Evolutionary conservation across 2,797 vertebrate genomes (phyloP), one percentile per base, ranked within the genome.

Genomic region (Muscicapa comitata): DNA sequence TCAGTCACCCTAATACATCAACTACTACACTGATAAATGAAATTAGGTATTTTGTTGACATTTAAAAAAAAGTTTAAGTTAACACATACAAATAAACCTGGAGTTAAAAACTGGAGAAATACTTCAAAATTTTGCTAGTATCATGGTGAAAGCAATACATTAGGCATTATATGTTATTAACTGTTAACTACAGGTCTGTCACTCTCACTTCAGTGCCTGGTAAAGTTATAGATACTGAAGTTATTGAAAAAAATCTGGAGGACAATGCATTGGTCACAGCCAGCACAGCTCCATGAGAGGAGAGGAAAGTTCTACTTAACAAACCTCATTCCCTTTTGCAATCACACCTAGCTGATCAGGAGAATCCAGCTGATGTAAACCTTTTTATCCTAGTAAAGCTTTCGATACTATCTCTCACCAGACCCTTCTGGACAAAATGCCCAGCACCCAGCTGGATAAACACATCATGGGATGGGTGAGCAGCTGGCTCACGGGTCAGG

Each of bases 401-500:
- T 33, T 50, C 0, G 15, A 5, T 58, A 18, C 2, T 57, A 11
- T 58, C 42, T 48, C 62, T 67, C 24, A 28, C 23, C 23, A 23
- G 24, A n/a, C 48, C 40, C 11, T 47, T 38, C 42, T 28, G 33
- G 14, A 40, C 9, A 57, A 67, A 67, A 28, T 33, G 6, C 10
- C 24, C 63, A 40, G 29, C 63, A 8, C 31, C 40, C 12, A 40
- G 63, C 28, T 61, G 45, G 51, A 71, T 12, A 33, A 71, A 33
- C 24, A 21, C 31, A 3, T 35, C 17, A 21, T 51, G 37, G 37
- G 23, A 40, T 26, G 57, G 45, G 4, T 40, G 45, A 75, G 29
- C 57, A 61, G 1, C 18, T 57, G 53, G 35, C 18, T 57, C 62
- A n/a, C 0, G 0, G 18, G 18, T n/a, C 53, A 40, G 29, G 37